phyloP scores from a whole-genome alignment of 2,888 invertebrate genomes.

The Agonum fuliginosum region DNA sequence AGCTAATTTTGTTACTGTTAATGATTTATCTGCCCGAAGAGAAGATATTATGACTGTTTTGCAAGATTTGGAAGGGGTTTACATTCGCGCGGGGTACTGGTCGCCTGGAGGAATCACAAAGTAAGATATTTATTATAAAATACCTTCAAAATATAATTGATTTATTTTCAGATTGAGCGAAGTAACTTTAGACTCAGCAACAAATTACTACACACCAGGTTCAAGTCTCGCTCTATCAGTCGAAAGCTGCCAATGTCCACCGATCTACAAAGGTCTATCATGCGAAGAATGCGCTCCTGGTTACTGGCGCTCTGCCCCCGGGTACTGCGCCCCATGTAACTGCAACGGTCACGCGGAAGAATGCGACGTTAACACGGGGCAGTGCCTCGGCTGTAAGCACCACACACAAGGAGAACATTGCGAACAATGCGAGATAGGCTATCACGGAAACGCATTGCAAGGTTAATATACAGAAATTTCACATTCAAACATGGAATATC shows the following conservation, averaged over 20 bases:
- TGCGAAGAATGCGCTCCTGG: slow-evolving; percentile 96
- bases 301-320: slow-evolving; percentile 88
- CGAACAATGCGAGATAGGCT: slow-evolving; percentile 90
- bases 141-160: background rate
- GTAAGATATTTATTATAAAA: background rate
- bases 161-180: slow-evolving; percentile 76
- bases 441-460: slow-evolving; percentile 93
- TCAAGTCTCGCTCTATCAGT: slow-evolving; percentile 78
- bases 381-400: slow-evolving; percentile 90
- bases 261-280: slow-evolving; percentile 91
- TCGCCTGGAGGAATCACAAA: slow-evolving; percentile 81
- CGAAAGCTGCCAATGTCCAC: slow-evolving; percentile 95
- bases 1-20: slow-evolving; percentile 81
- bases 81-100: slow-evolving; percentile 92
- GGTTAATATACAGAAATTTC: too few species aligned
- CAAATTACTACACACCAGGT: background rate
- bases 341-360: slow-evolving; percentile 94
- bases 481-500: too few species aligned
- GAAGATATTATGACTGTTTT: slow-evolving; percentile 94
- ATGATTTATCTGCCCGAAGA: slow-evolving; percentile 82
- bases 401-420: slow-evolving; percentile 95
- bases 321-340: slow-evolving; percentile 95
- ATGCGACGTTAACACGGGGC: slow-evolving; percentile 94
- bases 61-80: slow-evolving; percentile 86
- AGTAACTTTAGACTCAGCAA: slow-evolving; percentile 81